These are phyloP conservation scores for Itoplectis maculator DNA, from an alignment of 2,888 invertebrate species.

Conservation along the genomic window DNA sequence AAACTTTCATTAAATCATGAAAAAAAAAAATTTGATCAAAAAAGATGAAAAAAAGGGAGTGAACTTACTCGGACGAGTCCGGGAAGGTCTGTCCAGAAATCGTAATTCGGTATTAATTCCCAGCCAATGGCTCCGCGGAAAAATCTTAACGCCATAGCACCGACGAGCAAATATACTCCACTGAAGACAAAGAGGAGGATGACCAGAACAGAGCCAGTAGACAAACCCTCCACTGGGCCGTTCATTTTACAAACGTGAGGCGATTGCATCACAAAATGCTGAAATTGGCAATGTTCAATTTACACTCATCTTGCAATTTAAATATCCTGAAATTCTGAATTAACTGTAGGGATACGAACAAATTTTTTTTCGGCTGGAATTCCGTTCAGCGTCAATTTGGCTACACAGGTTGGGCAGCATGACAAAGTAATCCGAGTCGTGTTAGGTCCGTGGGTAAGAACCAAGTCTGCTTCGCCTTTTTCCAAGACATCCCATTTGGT, in stretches of 20 bases:
- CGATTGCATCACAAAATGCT: slow-evolving; percentile 84
- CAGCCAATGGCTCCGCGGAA: slow-evolving; percentile 90
- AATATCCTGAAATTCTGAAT: not conserved
- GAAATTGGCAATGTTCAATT: too few relatives aligned
- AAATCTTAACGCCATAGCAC: slow-evolving; percentile 88
- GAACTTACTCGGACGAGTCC: slow-evolving; percentile 88
- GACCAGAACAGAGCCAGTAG: slow-evolving; percentile 88
- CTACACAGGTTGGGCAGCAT: slow-evolving; percentile 82
- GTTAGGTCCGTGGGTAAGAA: slow-evolving; percentile 76
- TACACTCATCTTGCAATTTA: not conserved
- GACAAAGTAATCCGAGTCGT: slow-evolving; percentile 82
- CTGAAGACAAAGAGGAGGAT: slow-evolving; percentile 87
- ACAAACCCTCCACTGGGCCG: slow-evolving; percentile 84
- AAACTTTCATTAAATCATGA: not conserved
- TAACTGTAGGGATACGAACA: not conserved
- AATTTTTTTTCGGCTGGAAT: slow-evolving; percentile 54
- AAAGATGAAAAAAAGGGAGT: not conserved
- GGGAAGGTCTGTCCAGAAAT: slow-evolving; percentile 90
- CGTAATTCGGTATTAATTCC: slow-evolving; percentile 91
- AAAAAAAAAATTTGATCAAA: not conserved
- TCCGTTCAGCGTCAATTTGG: slow-evolving; percentile 64
- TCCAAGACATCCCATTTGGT: slow-evolving; percentile 59
- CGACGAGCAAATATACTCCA: slow-evolving; percentile 88
- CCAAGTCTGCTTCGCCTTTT: slow-evolving; percentile 34
- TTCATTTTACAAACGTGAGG: slow-evolving; percentile 85